Conservation (phyloP, 2,113 vertebrate species). For the Merops nubicus region DNA sequence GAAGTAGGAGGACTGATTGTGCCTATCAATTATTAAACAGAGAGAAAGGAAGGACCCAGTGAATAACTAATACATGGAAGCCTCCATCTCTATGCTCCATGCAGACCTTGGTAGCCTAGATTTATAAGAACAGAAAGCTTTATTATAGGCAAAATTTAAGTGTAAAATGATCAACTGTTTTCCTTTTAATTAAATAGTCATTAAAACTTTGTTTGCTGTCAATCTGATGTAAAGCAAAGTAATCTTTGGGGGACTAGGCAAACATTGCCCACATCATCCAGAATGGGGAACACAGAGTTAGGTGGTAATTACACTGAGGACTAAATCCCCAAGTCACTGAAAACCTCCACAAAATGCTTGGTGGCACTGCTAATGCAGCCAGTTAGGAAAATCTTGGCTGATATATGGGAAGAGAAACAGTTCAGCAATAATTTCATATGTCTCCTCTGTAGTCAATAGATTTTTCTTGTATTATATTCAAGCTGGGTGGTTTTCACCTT, state of each 20-base stretch:
- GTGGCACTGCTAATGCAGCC: conserved; percentile 16
- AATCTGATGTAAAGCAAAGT: background rate
- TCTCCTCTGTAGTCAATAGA: conserved; percentile 15
- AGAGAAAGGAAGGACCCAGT: conserved; percentile 39
- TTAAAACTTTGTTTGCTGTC: background rate
- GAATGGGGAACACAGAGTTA: background rate
- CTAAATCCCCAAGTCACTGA: conserved; percentile 15
- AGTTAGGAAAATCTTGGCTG: conserved; percentile 18
- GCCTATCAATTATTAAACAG: conserved; percentile 55
- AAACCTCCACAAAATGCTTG: conserved; percentile 12
- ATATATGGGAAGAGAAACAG: conserved; percentile 36
- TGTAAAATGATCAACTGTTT: background rate
- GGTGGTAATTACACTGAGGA: background rate
- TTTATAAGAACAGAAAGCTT: background rate
- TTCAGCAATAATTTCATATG: conserved; percentile 17
- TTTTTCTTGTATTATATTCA: conserved; percentile 18
- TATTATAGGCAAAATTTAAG: background rate
- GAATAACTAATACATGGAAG: conserved; percentile 41
- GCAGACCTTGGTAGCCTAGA: conserved; percentile 11
- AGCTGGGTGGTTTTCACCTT: conserved; percentile 12
- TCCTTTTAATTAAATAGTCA: background rate
- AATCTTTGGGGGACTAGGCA: background rate
- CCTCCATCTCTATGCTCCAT: background rate
- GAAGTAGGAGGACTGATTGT: conserved; percentile 47
- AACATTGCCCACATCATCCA: background rate